Percentiles rank a stretch among this genome's conserved stretches.
phyloP scores from a whole-genome alignment of 2,888 invertebrate genomes.

The Prenolepis imparis region DNA sequence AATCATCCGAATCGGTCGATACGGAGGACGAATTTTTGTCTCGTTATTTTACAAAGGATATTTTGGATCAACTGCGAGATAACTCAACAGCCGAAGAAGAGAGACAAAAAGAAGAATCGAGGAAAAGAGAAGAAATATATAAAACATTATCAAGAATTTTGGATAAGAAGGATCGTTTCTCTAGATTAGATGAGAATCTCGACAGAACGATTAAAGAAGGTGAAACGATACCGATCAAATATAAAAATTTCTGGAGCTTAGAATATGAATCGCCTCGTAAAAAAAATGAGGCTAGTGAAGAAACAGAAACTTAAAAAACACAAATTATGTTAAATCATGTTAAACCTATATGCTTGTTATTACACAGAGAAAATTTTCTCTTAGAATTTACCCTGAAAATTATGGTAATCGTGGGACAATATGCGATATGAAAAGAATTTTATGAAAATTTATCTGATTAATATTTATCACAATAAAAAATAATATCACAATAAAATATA shows the following conservation, averaged over 20 bases:
- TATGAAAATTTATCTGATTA: too few species aligned
- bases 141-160: constrained; percentile 70
- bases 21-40: constrained; percentile 64
- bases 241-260: constrained; percentile 87
- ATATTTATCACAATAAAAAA: too few species aligned
- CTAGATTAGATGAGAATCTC: constrained; percentile 83
- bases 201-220: constrained; percentile 86
- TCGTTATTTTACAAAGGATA: constrained; percentile 63
- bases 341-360: constrained; percentile 2
- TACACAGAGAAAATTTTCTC: too few species aligned
- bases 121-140: constrained; percentile 48
- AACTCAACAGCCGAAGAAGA: constrained; percentile 53
- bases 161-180: constrained; percentile 68
- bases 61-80: constrained; percentile 46
- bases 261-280: constrained; percentile 87
- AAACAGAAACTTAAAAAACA: constrained; percentile 31
- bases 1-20: not conserved
- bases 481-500: too few species aligned
- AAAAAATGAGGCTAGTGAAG: constrained; percentile 48
- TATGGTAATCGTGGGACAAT: too few species aligned
- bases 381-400: too few species aligned
- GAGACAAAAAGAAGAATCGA: constrained; percentile 21
- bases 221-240: constrained; percentile 86
- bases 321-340: constrained; percentile 1
- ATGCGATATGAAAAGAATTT: too few species aligned